Base-by-base conservation (phyloP, 1,140 invertebrate species). In the Solenopsis invicta region DNA sequence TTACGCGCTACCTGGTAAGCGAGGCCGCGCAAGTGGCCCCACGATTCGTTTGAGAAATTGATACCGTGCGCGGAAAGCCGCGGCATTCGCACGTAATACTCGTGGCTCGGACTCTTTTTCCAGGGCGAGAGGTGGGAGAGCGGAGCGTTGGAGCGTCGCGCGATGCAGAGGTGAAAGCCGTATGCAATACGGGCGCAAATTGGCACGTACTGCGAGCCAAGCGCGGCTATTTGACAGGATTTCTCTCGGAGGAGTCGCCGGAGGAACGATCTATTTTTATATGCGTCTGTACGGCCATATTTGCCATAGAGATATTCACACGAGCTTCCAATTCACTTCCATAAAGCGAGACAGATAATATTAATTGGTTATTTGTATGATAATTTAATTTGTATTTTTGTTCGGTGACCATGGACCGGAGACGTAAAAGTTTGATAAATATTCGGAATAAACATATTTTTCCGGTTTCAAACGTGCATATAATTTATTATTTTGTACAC, bases 21-120 rank as follows among this genome's bases (percentile, higher is more conserved):
- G 54, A 66, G 34, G 62, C 62, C 54, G 71, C 37, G 78, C 76
- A 34, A 86, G 56, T 37, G 45, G 85, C 77, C 41, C 45, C 59
- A 37, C 69, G 75, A 80, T 88, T 80, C 75, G 75, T 88, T 86
- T 86, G 87, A 80, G 87, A 81, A 86, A 88, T 78, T 86, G 84
- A 72, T 78, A 86, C 84, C 87, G 87, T 56, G 56, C 45, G 66
- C 74, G 72, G 72, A 80, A 71, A 84, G 66, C 29, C 67, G 66
- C 24, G 80, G 75, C 80, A 81, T 86, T 84, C 76, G 69, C 87
- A 56, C 84, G 87, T 86, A 88, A 78, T 69, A 59, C 62, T 62
- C 71, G 62, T 69, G 56, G 72, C 50, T 59, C 54, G 69, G 37
- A 74, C 54, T 85, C 72, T 89, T 87, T 87, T 87, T 45, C 77